A percentile compares a stretch with the other conserved stretches of the same genome.
These are phyloP conservation scores for Riparia riparia DNA, from an alignment of 2,113 vertebrate species.

Conservation along the genomic window DNA sequence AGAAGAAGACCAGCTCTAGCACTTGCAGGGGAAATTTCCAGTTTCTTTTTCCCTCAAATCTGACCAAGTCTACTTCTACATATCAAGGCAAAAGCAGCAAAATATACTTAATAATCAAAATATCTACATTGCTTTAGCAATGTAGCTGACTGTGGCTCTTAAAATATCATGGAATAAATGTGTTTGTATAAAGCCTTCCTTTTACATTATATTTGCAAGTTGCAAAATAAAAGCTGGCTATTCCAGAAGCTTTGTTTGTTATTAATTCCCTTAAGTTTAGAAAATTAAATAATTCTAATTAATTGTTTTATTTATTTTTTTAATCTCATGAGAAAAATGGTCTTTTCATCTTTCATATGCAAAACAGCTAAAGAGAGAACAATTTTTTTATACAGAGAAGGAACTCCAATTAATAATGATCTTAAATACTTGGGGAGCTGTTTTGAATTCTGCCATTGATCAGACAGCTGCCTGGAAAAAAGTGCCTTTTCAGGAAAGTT, in stretches of 20 bases:
- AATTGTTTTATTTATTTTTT: constrained; percentile 48
- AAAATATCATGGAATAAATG: background rate
- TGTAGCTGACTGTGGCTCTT: background rate
- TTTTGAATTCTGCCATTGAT: constrained; percentile 18
- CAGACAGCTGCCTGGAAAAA: background rate
- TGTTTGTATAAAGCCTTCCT: background rate
- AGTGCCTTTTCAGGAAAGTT: background rate
- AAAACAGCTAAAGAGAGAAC: constrained; percentile 4
- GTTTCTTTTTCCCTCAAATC: background rate
- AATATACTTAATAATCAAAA: background rate
- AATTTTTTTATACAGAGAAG: background rate
- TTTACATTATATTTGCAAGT: background rate
- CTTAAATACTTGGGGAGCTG: background rate
- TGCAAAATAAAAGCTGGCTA: constrained; percentile 34
- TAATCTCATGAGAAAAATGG: constrained; percentile 35
- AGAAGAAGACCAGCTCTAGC: background rate
- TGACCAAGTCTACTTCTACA: background rate
- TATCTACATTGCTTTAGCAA: fast-evolving
- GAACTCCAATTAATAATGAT: constrained; percentile 30
- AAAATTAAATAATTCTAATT: constrained; percentile 34
- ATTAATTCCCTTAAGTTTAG: constrained; percentile 50
- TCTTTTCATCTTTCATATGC: constrained; percentile 33
- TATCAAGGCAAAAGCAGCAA: background rate
- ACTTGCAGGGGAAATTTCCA: background rate
- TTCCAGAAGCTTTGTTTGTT: constrained; percentile 45